phyloP scores from a whole-genome alignment of 2,888 invertebrate species.

The Rhamphomyia laevipes region DNA sequence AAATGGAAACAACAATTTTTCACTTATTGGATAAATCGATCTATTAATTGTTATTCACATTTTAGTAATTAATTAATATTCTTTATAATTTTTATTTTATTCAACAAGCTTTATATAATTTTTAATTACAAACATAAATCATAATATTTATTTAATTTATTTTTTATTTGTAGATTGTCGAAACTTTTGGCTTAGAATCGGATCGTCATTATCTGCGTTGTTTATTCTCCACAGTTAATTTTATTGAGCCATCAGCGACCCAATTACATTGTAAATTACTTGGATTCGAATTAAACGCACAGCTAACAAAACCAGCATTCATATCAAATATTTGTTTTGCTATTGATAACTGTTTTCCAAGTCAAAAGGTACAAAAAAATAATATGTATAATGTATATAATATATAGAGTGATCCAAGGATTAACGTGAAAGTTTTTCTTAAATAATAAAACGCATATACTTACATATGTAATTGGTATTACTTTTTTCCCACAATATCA shows the following conservation, averaged over 20 bases:
- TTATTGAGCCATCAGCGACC: constrained; percentile 52
- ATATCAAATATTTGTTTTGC: constrained; percentile 80
- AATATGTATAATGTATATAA: too few relatives aligned
- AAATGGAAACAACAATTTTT: too few relatives aligned
- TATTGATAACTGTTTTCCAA: constrained; percentile 66
- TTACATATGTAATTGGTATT: too few relatives aligned
- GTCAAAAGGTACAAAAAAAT: constrained; percentile 51
- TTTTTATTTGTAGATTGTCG: constrained; percentile 58
- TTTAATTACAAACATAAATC: background rate
- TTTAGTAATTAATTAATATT: too few relatives aligned
- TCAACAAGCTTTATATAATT: background rate
- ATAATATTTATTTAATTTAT: constrained; percentile 8
- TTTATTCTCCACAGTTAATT: constrained; percentile 81
- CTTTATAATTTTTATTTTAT: too few relatives aligned
- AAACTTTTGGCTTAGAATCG: constrained; percentile 89
- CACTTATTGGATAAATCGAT: too few relatives aligned
- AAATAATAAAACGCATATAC: too few relatives aligned
- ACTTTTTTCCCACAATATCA: too few relatives aligned
- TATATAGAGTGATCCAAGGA: too few relatives aligned
- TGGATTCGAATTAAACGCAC: constrained; percentile 61
- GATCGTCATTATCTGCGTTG: constrained; percentile 93
- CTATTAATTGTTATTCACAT: too few relatives aligned
- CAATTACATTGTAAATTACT: constrained; percentile 62
- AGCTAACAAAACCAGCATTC: constrained; percentile 77
- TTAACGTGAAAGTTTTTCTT: too few relatives aligned